Percentiles rank a stretch among this genome's conserved stretches.
Evolutionary conservation across 2,113 vertebrate genomes (phyloP).

Genomic region (Stigmatopora nigra): DNA sequence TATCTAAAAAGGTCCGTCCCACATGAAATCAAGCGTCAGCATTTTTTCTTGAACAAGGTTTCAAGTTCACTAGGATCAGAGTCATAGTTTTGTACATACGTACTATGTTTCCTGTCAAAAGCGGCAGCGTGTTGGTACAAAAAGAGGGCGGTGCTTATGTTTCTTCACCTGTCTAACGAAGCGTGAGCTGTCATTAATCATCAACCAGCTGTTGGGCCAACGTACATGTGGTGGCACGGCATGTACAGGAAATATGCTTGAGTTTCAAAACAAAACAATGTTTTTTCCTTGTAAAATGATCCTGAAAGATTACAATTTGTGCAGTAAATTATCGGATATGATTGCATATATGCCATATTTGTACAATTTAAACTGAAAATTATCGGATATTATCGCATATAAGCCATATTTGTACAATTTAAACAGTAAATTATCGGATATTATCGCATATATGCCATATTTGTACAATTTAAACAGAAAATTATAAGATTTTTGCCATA

Average conservation of each 20-base stretch:
- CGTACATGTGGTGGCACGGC: conserved; percentile 15
- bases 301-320: neutral
- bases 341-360: no score
- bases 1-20: no score
- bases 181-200: conserved; percentile 49
- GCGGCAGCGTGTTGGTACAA: conserved; percentile 41
- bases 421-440: no score
- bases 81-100: conserved; percentile 5
- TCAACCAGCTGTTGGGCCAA: conserved; percentile 28
- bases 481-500: no score
- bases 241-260: conserved; percentile 12
- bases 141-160: conserved; percentile 18
- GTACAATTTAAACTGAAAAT: no score
- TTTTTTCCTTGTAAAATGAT: neutral
- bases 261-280: neutral
- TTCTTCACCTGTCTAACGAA: conserved; percentile 38
- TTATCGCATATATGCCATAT: no score
- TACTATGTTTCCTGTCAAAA: conserved; percentile 36
- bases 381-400: no score
- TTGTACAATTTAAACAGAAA: no score
- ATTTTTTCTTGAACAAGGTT: neutral
- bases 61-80: neutral
- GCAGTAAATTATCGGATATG: no score
- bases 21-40: no score
- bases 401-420: no score